Evolutionary conservation across 1,140 invertebrate species (phyloP).

Genomic region (Camponotus vicinus): DNA sequence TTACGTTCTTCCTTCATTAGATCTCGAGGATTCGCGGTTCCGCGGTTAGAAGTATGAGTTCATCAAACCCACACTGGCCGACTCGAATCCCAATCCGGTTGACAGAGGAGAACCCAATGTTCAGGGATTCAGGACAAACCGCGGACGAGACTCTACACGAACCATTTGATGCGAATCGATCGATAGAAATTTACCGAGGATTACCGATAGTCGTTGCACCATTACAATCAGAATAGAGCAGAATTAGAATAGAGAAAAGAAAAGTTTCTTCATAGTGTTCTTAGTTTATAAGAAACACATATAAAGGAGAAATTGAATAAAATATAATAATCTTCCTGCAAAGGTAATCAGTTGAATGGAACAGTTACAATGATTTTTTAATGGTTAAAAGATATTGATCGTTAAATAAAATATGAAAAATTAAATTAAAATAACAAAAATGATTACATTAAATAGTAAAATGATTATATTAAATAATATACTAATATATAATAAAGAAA

Average conservation of each 20-base stretch:
- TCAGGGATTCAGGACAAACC: conserved; percentile 55
- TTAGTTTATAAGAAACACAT: background rate
- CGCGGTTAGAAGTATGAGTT: conserved; percentile 40
- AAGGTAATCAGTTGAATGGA: background rate
- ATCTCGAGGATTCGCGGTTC: conserved; percentile 27
- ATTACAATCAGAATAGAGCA: background rate
- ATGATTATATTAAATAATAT: too few species aligned
- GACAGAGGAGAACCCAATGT: conserved; percentile 33
- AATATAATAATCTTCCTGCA: background rate
- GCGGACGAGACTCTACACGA: conserved; percentile 38
- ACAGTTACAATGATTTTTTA: background rate
- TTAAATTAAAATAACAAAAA: conserved; percentile 1
- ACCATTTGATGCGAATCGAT: conserved; percentile 53
- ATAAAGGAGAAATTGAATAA: background rate
- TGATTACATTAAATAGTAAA: background rate
- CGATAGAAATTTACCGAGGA: conserved; percentile 47
- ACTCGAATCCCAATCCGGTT: conserved; percentile 52
- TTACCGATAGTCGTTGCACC: conserved; percentile 8
- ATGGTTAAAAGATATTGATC: background rate
- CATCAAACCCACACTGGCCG: conserved; percentile 25
- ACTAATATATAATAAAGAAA: background rate
- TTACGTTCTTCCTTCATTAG: background rate
- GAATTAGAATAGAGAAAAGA: background rate
- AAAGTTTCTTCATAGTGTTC: conserved; percentile 1
- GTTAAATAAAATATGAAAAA: background rate